These are phyloP conservation scores for Brachyhypopomus gauderio DNA, from an alignment of 2,113 vertebrate genomes.

Conservation along the genomic window DNA sequence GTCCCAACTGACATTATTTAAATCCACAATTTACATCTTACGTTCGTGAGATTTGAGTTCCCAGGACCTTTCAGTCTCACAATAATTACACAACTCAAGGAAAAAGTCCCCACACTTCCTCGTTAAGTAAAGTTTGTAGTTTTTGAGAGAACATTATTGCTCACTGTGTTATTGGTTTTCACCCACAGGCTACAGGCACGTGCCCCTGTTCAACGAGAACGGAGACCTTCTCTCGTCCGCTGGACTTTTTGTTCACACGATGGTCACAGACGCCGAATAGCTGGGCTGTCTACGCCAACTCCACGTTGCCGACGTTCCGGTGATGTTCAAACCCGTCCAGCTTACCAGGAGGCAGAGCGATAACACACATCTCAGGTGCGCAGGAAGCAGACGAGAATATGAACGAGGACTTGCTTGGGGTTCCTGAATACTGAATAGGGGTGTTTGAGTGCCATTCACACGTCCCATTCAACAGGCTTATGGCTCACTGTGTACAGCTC, in stretches of 20 bases:
- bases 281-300: not conserved
- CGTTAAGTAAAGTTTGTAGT: too few relatives aligned
- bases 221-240: conserved; percentile 85
- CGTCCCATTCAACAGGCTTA: not conserved
- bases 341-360: too few relatives aligned
- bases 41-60: too few relatives aligned
- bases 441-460: not conserved
- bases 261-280: conserved; percentile 69
- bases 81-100: too few relatives aligned
- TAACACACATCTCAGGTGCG: not conserved
- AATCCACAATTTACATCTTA: too few relatives aligned
- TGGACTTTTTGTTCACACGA: conserved; percentile 86
- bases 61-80: too few relatives aligned
- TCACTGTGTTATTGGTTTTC: conserved; percentile 39
- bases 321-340: not conserved
- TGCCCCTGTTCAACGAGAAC: conserved; percentile 84
- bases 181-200: conserved; percentile 88
- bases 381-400: not conserved
- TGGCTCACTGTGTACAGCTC: not conserved
- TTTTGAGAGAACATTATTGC: not conserved
- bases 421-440: not conserved
- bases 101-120: too few relatives aligned
- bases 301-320: not conserved
- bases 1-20: too few relatives aligned
- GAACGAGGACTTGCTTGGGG: not conserved